These are phyloP conservation scores for Scaptomyza cyrtandrae DNA, from an alignment of 2,888 invertebrate species.

Conservation along the genomic window DNA sequence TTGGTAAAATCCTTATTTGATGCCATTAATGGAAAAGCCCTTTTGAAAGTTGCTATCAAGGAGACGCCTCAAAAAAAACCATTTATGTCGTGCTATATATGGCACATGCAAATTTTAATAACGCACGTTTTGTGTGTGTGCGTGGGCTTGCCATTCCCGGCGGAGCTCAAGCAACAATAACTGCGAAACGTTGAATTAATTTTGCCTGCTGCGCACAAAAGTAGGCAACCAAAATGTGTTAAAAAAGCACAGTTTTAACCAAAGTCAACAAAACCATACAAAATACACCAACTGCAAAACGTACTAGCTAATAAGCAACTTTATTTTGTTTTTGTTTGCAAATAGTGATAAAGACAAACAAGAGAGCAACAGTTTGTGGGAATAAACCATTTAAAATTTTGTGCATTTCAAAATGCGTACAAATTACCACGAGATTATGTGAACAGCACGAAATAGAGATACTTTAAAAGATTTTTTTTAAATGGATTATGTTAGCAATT, in stretches of 20 bases:
- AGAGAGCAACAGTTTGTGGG: constrained; percentile 16
- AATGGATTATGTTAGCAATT: background rate
- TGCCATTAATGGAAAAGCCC: constrained; percentile 1
- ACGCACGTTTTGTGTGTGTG: background rate
- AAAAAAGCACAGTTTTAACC: constrained; percentile 3
- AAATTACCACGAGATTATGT: too few relatives aligned
- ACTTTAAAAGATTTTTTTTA: background rate
- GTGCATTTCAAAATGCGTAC: background rate
- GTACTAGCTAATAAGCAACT: too few relatives aligned
- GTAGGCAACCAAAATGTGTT: constrained; percentile 40
- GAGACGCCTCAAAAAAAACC: background rate
- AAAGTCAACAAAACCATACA: constrained; percentile 18
- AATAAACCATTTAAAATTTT: constrained; percentile 10
- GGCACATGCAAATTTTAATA: constrained; percentile 7
- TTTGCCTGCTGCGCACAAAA: constrained; percentile 36
- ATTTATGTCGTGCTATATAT: background rate
- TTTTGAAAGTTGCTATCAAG: background rate
- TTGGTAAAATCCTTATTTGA: background rate
- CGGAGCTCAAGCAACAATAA: background rate
- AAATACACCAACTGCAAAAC: background rate
- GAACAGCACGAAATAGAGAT: too few relatives aligned
- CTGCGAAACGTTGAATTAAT: constrained; percentile 12
- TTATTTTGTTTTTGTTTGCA: background rate
- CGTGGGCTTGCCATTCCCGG: background rate
- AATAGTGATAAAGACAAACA: background rate